Evolutionary conservation across 1,140 invertebrate genomes (phyloP).

Genomic region (Onthophagus taurus): DNA sequence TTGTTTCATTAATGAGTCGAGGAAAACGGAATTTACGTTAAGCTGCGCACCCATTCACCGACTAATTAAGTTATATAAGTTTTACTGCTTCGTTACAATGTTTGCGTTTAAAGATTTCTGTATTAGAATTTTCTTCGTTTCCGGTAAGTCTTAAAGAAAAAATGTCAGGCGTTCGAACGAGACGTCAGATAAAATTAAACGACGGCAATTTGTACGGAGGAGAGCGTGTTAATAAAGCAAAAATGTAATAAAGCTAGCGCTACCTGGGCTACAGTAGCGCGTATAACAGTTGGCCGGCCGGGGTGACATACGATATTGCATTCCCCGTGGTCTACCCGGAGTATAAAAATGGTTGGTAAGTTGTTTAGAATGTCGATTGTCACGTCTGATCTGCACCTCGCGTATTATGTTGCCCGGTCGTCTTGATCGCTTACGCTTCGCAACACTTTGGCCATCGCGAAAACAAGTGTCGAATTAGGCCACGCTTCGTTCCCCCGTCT

Average conservation of each 20-base stretch:
- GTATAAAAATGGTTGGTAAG: constrained; percentile 16
- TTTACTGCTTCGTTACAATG: too few species aligned
- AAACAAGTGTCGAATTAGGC: constrained; percentile 17
- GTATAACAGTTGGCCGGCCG: constrained; percentile 14
- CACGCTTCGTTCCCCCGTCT: constrained; percentile 15
- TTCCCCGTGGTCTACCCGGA: constrained; percentile 14
- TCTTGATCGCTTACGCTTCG: constrained; percentile 15
- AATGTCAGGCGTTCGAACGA: too few species aligned
- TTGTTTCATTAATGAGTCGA: too few species aligned
- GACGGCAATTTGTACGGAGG: too few species aligned
- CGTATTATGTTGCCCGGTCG: constrained; percentile 15
- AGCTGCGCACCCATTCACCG: too few species aligned
- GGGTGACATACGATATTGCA: constrained; percentile 15
- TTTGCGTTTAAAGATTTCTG: too few species aligned
- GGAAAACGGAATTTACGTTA: too few species aligned
- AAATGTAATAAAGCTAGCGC: constrained; percentile 7
- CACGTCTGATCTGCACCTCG: constrained; percentile 12
- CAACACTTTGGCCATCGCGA: constrained; percentile 14
- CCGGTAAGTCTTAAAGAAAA: too few species aligned
- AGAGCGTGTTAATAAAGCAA: neutral
- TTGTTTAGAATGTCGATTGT: constrained; percentile 17
- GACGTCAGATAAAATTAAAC: too few species aligned
- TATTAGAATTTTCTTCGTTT: too few species aligned
- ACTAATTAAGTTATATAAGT: too few species aligned
- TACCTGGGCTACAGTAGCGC: constrained; percentile 12